Percentiles rank a stretch among this genome's conserved stretches.
These are phyloP conservation scores for Lepetodrilus schrolli DNA, from an alignment of 2,888 invertebrate species.

Conservation along the genomic window DNA sequence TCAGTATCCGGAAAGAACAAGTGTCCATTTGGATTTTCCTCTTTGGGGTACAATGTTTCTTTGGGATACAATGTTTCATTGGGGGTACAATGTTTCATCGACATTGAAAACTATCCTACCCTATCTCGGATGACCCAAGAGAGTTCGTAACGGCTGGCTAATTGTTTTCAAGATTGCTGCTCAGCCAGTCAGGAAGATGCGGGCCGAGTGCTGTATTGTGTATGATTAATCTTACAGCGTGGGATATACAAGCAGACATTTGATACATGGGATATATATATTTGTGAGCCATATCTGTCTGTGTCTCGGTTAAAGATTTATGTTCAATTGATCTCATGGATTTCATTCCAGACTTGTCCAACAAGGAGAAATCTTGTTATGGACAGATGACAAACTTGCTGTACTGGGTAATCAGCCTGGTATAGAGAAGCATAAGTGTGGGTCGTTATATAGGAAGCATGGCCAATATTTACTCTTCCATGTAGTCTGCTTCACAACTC, in stretches of 20 bases:
- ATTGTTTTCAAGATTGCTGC: not conserved
- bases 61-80: no score
- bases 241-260: not conserved
- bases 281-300: not conserved
- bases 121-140: not conserved
- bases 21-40: no score
- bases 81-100: not conserved
- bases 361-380: no score
- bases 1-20: no score
- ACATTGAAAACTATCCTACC: not conserved
- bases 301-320: not conserved
- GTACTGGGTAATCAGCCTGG: no score
- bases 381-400: no score
- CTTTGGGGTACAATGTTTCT: no score
- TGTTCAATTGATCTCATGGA: not conserved
- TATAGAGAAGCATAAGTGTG: not conserved
- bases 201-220: not conserved
- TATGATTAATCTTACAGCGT: not conserved
- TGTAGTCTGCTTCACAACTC: not conserved
- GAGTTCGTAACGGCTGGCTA: conserved; percentile 20
- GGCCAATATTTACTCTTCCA: not conserved
- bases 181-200: not conserved
- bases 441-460: not conserved
- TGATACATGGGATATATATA: not conserved
- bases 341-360: not conserved